phyloP scores from a whole-genome alignment of 2,888 invertebrate genomes.

The Latrodectus hesperus region DNA sequence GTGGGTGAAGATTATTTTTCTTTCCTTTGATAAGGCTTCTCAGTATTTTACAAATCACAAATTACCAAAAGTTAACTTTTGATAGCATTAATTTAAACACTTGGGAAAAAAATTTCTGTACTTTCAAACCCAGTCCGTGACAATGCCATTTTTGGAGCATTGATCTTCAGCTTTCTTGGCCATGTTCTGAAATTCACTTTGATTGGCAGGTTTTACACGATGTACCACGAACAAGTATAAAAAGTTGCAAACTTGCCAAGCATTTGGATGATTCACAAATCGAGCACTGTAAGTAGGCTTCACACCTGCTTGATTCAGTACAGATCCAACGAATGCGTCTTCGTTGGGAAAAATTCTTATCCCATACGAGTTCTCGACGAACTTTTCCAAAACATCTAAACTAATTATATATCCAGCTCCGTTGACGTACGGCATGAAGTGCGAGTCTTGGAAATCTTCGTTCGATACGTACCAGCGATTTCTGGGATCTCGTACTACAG shows the following conservation, averaged over 20 bases:
- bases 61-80: too few species aligned
- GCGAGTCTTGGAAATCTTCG: constrained; percentile 71
- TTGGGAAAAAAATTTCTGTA: too few species aligned
- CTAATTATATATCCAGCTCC: constrained; percentile 75
- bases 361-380: constrained; percentile 72
- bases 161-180: constrained; percentile 71
- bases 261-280: constrained; percentile 72
- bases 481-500: constrained; percentile 72
- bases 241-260: constrained; percentile 73
- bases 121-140: constrained; percentile 42
- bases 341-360: constrained; percentile 74
- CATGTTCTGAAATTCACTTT: constrained; percentile 53
- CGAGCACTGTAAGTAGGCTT: constrained; percentile 72
- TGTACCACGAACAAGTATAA: constrained; percentile 74
- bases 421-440: constrained; percentile 74
- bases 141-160: constrained; percentile 27
- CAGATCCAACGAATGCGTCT: constrained; percentile 74
- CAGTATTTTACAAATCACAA: too few species aligned
- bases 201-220: constrained; percentile 71
- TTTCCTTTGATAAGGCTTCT: too few species aligned
- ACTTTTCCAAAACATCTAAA: constrained; percentile 72
- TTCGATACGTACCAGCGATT: constrained; percentile 73
- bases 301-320: constrained; percentile 72
- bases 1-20: too few species aligned
- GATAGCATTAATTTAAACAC: too few species aligned